Evolutionary conservation across 2,888 invertebrate genomes (phyloP), one percentile per base, ranked within the genome.

Genomic region (Leptura quadrifasciata): DNA sequence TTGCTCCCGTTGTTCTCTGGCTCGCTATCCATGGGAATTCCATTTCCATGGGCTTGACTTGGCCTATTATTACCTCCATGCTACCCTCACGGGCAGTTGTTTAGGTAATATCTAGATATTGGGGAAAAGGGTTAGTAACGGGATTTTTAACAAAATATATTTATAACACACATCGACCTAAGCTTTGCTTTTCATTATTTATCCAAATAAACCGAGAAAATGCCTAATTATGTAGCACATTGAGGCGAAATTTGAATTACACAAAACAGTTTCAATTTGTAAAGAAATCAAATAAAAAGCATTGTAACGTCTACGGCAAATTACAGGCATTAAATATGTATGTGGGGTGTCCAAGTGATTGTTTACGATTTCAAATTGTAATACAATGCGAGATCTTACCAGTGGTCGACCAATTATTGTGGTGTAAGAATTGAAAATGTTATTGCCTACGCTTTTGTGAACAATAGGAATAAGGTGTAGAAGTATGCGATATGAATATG

Each of bases 401-500:
- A 65, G 65, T 65, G 65, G 75, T 72, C 65, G 75, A 58, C 75
- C 73, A 73, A 68, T 70, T 77, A 65, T 65, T 65, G 58, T 21
- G 67, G 67, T 60, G 73, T 67, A 65, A 67, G 60, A 64, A 67
- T 73, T 71, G 61, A 27, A 57, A 65, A 67, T 73, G 73, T 75
- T 67, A 57, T 75, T 72, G 79, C 80, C 80, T 67, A 80, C 80
- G 79, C 79, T 77, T 78, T 78, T 74, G 79, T 79, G 78, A 80
- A 80, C 80, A 80, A 80, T 80, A 78, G 78, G 75, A 79, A 65
- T 75, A 75, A 80, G 80, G 80, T 80, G 80, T 79, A 79, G 80
- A 80, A 79, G 77, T 79, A 79, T 80, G 80, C 76, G 76, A 72
- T 78, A 80, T 80, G 80, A 80, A 80, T 80, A 80, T 79, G 79